A percentile compares a stretch with the other conserved stretches of the same genome.
phyloP scores from a whole-genome alignment of 1,140 invertebrate genomes.

The Heterodera carotae region DNA sequence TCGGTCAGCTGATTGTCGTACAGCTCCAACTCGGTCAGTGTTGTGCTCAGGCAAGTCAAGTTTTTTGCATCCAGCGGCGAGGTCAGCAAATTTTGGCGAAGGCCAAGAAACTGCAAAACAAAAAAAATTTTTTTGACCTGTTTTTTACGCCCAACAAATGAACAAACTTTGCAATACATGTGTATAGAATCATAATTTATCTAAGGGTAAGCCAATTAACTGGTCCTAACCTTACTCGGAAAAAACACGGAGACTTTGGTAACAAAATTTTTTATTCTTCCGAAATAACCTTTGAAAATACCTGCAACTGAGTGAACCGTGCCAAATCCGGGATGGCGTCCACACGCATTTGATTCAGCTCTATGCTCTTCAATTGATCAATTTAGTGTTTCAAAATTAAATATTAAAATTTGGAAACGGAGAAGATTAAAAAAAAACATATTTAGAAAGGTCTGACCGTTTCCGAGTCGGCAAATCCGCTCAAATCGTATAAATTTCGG shows the following conservation, averaged over 20 bases:
- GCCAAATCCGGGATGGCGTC: conserved; percentile 44
- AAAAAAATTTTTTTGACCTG: conserved; percentile 13
- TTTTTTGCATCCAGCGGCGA: conserved; percentile 32
- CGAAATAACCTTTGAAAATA: not conserved
- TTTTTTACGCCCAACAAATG: too few relatives aligned
- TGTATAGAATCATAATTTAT: too few relatives aligned
- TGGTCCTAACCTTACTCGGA: too few relatives aligned
- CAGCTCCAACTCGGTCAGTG: conserved; percentile 82
- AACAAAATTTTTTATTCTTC: too few relatives aligned
- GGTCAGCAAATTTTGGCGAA: conserved; percentile 41
- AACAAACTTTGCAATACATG: too few relatives aligned
- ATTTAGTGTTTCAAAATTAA: too few relatives aligned
- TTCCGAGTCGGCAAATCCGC: conserved; percentile 33
- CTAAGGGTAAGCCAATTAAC: too few relatives aligned
- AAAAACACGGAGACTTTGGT: too few relatives aligned
- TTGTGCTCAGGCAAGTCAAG: conserved; percentile 64
- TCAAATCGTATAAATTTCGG: conserved; percentile 40
- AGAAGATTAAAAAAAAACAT: not conserved
- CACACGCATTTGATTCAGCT: conserved; percentile 38
- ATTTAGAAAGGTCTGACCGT: conserved; percentile 27
- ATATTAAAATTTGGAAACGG: not conserved
- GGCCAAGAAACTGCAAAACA: conserved; percentile 29
- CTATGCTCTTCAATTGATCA: conserved; percentile 38
- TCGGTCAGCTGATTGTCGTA: conserved; percentile 80
- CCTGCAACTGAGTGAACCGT: conserved; percentile 39